These are phyloP conservation scores for Apodemus agrarius DNA, from an alignment of 2,797 vertebrate genomes.

Conservation along the genomic window DNA sequence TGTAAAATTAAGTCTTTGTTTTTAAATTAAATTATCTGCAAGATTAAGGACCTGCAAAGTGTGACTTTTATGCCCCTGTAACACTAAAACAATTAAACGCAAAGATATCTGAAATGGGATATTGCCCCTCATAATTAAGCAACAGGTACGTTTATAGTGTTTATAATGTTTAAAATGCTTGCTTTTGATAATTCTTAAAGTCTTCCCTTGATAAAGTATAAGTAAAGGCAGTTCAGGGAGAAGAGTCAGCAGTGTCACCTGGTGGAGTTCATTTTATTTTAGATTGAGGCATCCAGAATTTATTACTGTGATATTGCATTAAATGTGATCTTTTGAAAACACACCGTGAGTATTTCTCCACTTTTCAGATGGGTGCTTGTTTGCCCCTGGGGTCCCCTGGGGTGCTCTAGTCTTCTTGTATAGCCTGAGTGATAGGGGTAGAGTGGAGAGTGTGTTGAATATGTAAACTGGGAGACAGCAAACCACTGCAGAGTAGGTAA, in stretches of 20 bases:
- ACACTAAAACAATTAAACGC: not conserved
- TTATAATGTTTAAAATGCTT: no score
- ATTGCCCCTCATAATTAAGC: not conserved
- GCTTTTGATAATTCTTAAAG: not conserved
- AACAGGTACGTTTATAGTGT: not conserved
- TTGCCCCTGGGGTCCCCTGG: no score
- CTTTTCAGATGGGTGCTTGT: not conserved
- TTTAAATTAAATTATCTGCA: not conserved
- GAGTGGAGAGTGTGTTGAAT: not conserved
- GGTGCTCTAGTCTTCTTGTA: not conserved
- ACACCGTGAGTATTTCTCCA: not conserved
- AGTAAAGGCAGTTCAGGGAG: not conserved
- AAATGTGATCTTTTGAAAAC: not conserved
- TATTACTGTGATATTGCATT: not conserved
- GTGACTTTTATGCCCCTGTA: not conserved
- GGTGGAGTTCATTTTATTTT: not conserved
- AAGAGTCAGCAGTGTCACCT: not conserved
- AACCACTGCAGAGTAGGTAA: not conserved
- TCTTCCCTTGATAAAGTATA: no score
- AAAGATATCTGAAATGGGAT: not conserved
- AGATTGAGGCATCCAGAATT: not conserved
- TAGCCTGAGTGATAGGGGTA: fast-evolving
- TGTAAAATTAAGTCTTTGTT: not conserved
- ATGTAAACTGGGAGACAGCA: not conserved
- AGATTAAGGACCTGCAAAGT: not conserved